Conservation (phyloP, 2,888 invertebrate genomes). For the Drosophila fulvimacula region DNA sequence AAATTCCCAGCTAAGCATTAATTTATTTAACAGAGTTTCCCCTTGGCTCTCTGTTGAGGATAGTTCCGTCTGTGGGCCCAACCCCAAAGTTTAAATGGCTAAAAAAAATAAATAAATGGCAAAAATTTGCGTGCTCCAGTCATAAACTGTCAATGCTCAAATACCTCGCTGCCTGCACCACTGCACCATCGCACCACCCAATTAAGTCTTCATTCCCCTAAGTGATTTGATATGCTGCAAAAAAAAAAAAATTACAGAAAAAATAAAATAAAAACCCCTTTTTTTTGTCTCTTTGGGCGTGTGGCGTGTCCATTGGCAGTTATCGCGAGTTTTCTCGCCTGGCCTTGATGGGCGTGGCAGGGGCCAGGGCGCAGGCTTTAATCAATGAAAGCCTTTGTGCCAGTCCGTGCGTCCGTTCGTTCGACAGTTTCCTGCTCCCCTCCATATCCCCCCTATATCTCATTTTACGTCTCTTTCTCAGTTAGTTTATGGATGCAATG, state of each 20-base stretch:
- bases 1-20: conserved; percentile 1
- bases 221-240: conserved; percentile 36
- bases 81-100: conserved; percentile 4
- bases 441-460: conserved; percentile 23
- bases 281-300: conserved; percentile 2
- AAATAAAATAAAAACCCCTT: conserved; percentile 12
- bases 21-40: conserved; percentile 5
- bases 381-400: conserved; percentile 75
- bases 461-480: conserved; percentile 56
- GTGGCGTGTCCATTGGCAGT: conserved; percentile 75
- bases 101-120: neutral
- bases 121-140: conserved; percentile 9
- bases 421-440: conserved; percentile 8
- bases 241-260: neutral
- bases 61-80: neutral
- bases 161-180: conserved; percentile 3
- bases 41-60: neutral
- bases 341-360: conserved; percentile 54
- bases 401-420: conserved; percentile 8
- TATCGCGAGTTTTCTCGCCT: conserved; percentile 67
- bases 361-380: conserved; percentile 41
- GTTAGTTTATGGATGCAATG: conserved; percentile 70
- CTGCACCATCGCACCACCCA: conserved; percentile 35
- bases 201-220: conserved; percentile 44
- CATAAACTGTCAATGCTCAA: conserved; percentile 34